These are phyloP conservation scores for Hipparchia sbordonii DNA, from an alignment of 2,888 invertebrate genomes.

Conservation along the genomic window DNA sequence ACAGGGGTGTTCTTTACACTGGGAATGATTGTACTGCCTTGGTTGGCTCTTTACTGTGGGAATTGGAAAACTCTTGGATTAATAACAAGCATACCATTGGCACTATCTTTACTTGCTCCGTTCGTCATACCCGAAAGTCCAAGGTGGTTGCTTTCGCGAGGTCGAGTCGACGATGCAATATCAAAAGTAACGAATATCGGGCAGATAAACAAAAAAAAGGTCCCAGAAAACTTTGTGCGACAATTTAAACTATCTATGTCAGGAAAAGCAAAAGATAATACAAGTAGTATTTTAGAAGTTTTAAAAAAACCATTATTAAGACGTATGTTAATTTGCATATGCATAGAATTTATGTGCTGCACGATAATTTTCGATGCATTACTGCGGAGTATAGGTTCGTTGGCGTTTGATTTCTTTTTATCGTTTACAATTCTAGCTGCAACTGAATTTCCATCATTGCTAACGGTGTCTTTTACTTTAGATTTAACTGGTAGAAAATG, in stretches of 20 bases:
- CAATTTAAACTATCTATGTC: conserved; percentile 50
- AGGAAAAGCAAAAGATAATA: conserved; percentile 39
- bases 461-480: conserved; percentile 57
- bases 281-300: conserved; percentile 50
- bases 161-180: conserved; percentile 59
- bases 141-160: conserved; percentile 64
- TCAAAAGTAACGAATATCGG: conserved; percentile 55
- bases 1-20: conserved; percentile 59
- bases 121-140: conserved; percentile 66
- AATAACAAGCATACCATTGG: conserved; percentile 61
- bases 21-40: conserved; percentile 55
- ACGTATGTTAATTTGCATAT: conserved; percentile 54
- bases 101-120: conserved; percentile 53
- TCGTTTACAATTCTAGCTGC: conserved; percentile 65
- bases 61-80: conserved; percentile 63
- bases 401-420: conserved; percentile 64
- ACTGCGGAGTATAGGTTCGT: conserved; percentile 58
- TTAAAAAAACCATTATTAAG: conserved; percentile 55
- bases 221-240: conserved; percentile 53
- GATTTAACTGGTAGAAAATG: conserved; percentile 62
- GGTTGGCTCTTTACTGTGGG: conserved; percentile 62
- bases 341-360: conserved; percentile 55
- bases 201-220: conserved; percentile 55
- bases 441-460: conserved; percentile 65
- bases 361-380: conserved; percentile 60